Percentiles rank a stretch among this genome's conserved stretches.
Conservation (phyloP, 2,888 invertebrate genomes). For the Unio delphinus region DNA sequence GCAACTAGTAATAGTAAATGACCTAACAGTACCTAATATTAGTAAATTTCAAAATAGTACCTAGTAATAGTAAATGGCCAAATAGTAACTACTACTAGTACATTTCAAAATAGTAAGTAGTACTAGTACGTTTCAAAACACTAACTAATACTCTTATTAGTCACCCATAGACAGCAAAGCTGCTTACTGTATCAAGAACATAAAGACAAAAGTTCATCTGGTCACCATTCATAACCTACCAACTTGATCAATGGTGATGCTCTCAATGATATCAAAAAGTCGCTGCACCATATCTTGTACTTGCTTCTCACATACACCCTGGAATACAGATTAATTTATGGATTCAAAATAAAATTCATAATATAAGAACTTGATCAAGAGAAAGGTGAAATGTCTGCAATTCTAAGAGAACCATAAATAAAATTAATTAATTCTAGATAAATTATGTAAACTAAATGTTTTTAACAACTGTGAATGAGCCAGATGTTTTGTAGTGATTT, state of each 20-base stretch:
- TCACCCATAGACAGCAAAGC: not conserved
- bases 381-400: not conserved
- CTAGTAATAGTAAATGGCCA: too few species aligned
- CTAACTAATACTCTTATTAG: not conserved
- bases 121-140: too few species aligned
- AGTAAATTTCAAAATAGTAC: too few species aligned
- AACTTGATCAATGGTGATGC: constrained; percentile 75
- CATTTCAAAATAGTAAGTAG: too few species aligned
- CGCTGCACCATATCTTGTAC: constrained; percentile 95
- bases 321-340: constrained; percentile 44
- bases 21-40: too few species aligned
- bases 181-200: not conserved
- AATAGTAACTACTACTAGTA: too few species aligned
- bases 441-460: too few species aligned
- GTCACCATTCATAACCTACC: constrained; percentile 70
- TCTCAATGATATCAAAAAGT: constrained; percentile 98
- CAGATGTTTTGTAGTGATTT: too few species aligned
- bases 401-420: not conserved
- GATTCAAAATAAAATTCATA: not conserved
- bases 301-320: constrained; percentile 95
- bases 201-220: not conserved
- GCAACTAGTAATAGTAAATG: too few species aligned
- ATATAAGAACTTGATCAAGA: not conserved
- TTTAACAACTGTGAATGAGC: too few species aligned
- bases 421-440: too few species aligned